phyloP scores from a whole-genome alignment of 2,797 vertebrate genomes.

The Menidia menidia region DNA sequence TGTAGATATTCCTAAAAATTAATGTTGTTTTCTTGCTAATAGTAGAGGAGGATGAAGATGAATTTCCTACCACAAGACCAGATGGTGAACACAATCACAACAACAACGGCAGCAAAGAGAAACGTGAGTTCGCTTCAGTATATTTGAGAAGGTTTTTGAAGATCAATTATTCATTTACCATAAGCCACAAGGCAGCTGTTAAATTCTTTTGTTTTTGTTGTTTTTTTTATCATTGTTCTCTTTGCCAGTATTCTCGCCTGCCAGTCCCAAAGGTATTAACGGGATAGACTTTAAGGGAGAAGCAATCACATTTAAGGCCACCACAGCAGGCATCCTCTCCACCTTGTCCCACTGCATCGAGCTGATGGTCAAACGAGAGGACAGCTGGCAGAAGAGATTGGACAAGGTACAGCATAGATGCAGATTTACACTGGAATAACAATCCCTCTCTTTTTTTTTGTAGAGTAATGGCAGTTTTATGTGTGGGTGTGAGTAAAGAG shows the following conservation, averaged over 20 bases:
- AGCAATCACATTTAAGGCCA: slow-evolving; percentile 98
- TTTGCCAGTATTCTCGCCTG: slow-evolving; percentile 84
- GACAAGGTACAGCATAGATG: slow-evolving; percentile 88
- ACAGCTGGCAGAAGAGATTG: slow-evolving; percentile 95
- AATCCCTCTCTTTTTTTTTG: slow-evolving; percentile 1
- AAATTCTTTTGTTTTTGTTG: neutral
- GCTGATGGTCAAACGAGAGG: slow-evolving; percentile 95
- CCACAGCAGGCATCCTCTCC: slow-evolving; percentile 95
- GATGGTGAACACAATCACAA: slow-evolving; percentile 91
- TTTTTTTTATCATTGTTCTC: slow-evolving; percentile 3
- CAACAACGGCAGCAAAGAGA: slow-evolving; percentile 94
- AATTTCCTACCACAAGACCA: slow-evolving; percentile 87
- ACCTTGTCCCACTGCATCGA: slow-evolving; percentile 97
- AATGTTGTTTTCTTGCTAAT: slow-evolving; percentile 68
- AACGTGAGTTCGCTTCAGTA: slow-evolving; percentile 84
- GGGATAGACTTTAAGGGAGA: slow-evolving; percentile 98
- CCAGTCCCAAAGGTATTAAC: slow-evolving; percentile 89
- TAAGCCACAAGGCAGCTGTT: neutral
- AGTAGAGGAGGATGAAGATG: slow-evolving; percentile 95
- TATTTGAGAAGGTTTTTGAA: neutral
- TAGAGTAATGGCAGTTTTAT: slow-evolving; percentile 6
- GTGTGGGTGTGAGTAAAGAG: slow-evolving; percentile 3
- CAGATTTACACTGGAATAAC: neutral
- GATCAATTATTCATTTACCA: slow-evolving; percentile 2
- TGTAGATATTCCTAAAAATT: neutral